Percentiles rank a stretch among this genome's conserved stretches.
These are phyloP conservation scores for Scomber scombrus DNA, from an alignment of 2,113 vertebrate species.

Conservation along the genomic window DNA sequence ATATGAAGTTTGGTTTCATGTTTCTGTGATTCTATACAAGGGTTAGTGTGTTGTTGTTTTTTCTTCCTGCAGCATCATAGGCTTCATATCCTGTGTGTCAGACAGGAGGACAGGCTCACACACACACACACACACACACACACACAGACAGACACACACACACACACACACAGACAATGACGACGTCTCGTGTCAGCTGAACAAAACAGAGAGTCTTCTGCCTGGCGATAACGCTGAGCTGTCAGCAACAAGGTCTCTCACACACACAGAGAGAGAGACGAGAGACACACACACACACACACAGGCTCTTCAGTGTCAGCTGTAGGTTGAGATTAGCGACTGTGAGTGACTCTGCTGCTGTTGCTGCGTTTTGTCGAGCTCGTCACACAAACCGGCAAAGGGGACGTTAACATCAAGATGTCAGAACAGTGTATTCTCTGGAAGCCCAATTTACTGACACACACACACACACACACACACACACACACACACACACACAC, in stretches of 20 bases:
- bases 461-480: no score
- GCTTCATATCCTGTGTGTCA: not conserved
- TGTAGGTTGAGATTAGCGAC: slow-evolving; percentile 17
- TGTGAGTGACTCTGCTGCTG: not conserved
- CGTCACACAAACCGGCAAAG: not conserved
- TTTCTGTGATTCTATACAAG: not conserved
- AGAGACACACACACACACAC: no score
- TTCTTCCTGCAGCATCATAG: not conserved
- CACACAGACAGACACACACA: slow-evolving; percentile 37
- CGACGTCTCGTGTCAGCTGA: slow-evolving; percentile 24
- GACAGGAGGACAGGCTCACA: not conserved
- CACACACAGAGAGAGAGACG: no score
- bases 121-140: slow-evolving; percentile 18
- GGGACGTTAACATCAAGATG: not conserved
- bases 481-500: no score
- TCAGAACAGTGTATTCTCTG: slow-evolving; percentile 9
- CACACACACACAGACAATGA: not conserved
- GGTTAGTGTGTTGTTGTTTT: no score
- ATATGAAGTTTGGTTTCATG: no score
- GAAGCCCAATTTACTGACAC: no score
- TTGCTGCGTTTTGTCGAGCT: no score
- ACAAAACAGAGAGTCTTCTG: slow-evolving; percentile 38
- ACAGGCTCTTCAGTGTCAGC: slow-evolving; percentile 15
- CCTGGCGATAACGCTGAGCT: slow-evolving; percentile 42
- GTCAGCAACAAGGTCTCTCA: not conserved